These are phyloP conservation scores for Halictus rubicundus DNA, from an alignment of 1,140 invertebrate species.

Conservation along the genomic window DNA sequence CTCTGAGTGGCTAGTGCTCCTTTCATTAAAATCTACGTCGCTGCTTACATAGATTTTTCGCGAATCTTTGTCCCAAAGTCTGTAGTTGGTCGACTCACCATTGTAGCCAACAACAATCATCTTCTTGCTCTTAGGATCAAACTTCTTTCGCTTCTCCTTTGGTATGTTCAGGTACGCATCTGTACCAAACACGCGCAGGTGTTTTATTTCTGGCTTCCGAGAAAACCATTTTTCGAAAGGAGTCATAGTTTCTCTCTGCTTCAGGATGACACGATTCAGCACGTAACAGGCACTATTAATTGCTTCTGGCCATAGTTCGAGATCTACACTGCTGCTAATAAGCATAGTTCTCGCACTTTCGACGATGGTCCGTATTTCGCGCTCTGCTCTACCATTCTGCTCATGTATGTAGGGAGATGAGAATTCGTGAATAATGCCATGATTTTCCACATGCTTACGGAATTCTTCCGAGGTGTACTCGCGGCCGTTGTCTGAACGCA, in stretches of 20 bases:
- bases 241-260: constrained; percentile 32
- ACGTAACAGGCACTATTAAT: constrained; percentile 33
- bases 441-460: neutral
- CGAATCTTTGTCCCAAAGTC: constrained; percentile 2
- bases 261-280: neutral
- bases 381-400: constrained; percentile 73
- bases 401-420: constrained; percentile 70
- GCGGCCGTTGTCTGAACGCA: neutral
- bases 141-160: constrained; percentile 37
- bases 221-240: constrained; percentile 51
- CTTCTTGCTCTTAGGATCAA: too few relatives aligned
- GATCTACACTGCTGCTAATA: neutral
- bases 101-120: constrained; percentile 30
- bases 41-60: neutral
- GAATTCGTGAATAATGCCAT: neutral
- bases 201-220: neutral
- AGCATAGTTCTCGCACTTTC: constrained; percentile 14
- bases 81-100: constrained; percentile 32
- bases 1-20: too few relatives aligned
- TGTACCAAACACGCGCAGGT: constrained; percentile 37
- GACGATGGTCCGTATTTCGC: constrained; percentile 23
- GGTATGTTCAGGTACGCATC: constrained; percentile 24
- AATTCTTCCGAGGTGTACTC: constrained; percentile 1
- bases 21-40: neutral
- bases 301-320: constrained; percentile 41